These are phyloP conservation scores for Pteruthius melanotis DNA, from an alignment of 2,113 vertebrate species.

Conservation along the genomic window DNA sequence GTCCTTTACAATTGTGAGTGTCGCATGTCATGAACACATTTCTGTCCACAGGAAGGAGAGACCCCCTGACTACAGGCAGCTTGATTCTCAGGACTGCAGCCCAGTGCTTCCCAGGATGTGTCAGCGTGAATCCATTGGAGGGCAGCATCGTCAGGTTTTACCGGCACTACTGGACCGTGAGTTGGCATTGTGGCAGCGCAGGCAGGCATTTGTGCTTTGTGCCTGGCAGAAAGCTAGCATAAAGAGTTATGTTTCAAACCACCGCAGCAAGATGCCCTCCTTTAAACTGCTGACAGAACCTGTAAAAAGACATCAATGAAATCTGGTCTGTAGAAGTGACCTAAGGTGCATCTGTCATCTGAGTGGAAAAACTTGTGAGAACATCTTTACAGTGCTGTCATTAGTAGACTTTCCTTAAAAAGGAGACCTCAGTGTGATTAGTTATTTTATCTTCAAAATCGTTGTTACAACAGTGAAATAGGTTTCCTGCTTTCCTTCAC, in stretches of 20 bases:
- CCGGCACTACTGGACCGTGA: too few species aligned
- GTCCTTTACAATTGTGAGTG: neutral
- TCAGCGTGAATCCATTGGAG: neutral
- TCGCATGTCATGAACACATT: neutral
- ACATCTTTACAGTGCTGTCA: neutral
- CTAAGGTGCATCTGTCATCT: neutral
- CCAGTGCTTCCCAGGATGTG: neutral
- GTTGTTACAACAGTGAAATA: neutral
- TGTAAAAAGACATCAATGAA: neutral
- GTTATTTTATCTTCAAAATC: neutral
- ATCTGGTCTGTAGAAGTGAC: neutral
- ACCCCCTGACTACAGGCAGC: neutral
- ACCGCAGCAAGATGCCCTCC: neutral
- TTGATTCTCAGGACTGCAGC: neutral
- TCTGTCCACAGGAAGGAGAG: neutral
- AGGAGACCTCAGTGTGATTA: neutral
- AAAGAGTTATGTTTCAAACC: neutral
- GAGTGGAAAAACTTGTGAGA: neutral
- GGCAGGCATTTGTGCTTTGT: neutral
- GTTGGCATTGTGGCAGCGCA: neutral
- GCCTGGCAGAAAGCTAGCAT: neutral
- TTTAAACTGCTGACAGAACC: neutral
- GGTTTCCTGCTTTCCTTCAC: neutral
- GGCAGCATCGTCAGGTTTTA: neutral
- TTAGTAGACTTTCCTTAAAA: neutral